Percentiles rank a stretch among this genome's conserved stretches.
These are phyloP conservation scores for Euplexia lucipara DNA, from an alignment of 2,888 invertebrate genomes.

Conservation along the genomic window DNA sequence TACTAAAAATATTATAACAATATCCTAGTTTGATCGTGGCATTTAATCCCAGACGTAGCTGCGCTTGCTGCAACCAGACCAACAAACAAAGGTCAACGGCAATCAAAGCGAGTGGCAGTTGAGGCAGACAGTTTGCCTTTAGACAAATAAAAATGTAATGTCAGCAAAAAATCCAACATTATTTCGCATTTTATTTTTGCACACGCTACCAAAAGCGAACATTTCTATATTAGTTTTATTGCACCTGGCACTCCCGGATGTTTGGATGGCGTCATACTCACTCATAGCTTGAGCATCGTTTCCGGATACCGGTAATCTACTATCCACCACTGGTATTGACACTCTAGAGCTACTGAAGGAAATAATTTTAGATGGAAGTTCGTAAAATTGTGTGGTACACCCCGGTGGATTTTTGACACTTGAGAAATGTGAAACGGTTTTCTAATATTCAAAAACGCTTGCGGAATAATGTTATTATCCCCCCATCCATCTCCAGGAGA, in stretches of 20 bases:
- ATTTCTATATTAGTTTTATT: slow-evolving; percentile 33
- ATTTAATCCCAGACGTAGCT: too few relatives aligned
- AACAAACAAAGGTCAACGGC: too few relatives aligned
- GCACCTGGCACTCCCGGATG: slow-evolving; percentile 34
- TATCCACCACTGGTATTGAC: slow-evolving; percentile 40
- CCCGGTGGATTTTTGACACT: background rate
- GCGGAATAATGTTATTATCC: too few relatives aligned
- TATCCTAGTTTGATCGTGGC: too few relatives aligned
- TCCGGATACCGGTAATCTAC: slow-evolving; percentile 44
- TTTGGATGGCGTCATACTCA: slow-evolving; percentile 11
- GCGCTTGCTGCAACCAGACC: too few relatives aligned
- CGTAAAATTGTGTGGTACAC: background rate
- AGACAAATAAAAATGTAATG: background rate
- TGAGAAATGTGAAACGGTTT: too few relatives aligned
- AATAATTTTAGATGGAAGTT: slow-evolving; percentile 21
- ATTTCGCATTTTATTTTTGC: slow-evolving; percentile 13
- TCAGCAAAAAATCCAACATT: background rate
- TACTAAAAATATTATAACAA: too few relatives aligned
- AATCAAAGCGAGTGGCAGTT: too few relatives aligned
- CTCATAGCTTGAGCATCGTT: slow-evolving; percentile 14
- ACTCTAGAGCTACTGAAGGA: slow-evolving; percentile 6
- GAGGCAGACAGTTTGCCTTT: background rate
- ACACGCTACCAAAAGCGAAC: slow-evolving; percentile 1
- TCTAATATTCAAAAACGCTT: too few relatives aligned
- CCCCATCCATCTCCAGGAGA: too few relatives aligned